Conservation (phyloP, 2,888 invertebrate genomes). For the Heliconius ethilla region DNA sequence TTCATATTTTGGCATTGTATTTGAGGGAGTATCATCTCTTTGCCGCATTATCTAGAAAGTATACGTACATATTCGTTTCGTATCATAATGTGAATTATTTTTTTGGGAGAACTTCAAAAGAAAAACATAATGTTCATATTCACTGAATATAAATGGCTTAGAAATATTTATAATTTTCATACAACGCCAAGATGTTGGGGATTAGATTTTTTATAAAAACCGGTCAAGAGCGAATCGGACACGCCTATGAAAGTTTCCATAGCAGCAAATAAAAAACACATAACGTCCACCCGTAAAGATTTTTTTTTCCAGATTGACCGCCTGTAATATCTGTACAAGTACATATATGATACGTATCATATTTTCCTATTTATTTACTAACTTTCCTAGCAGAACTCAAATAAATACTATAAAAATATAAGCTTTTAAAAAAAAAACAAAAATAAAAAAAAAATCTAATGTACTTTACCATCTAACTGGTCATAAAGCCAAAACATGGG, state of each 20-base stretch:
- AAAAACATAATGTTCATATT: background rate
- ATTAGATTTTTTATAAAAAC: too few species aligned
- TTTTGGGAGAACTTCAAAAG: background rate
- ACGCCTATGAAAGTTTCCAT: too few species aligned
- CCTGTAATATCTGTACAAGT: too few species aligned
- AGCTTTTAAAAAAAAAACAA: background rate
- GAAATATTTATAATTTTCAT: too few species aligned
- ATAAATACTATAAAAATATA: background rate
- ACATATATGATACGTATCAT: background rate
- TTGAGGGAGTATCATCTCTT: conserved; percentile 22
- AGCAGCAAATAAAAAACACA: too few species aligned
- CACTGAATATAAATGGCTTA: background rate
- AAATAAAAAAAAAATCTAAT: background rate
- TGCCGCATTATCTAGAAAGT: conserved; percentile 11
- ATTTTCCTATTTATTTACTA: background rate
- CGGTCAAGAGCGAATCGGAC: too few species aligned
- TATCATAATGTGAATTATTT: conserved; percentile 15
- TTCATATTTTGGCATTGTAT: conserved; percentile 22
- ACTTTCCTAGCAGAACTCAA: too few species aligned
- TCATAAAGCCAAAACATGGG: conserved; percentile 8
- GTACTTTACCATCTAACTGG: background rate
- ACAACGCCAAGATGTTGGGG: too few species aligned
- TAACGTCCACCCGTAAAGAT: too few species aligned
- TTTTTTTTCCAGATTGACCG: too few species aligned
- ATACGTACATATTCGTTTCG: conserved; percentile 11